Base-by-base conservation (phyloP, 2,797 vertebrate species). In the Alosa sapidissima region DNA sequence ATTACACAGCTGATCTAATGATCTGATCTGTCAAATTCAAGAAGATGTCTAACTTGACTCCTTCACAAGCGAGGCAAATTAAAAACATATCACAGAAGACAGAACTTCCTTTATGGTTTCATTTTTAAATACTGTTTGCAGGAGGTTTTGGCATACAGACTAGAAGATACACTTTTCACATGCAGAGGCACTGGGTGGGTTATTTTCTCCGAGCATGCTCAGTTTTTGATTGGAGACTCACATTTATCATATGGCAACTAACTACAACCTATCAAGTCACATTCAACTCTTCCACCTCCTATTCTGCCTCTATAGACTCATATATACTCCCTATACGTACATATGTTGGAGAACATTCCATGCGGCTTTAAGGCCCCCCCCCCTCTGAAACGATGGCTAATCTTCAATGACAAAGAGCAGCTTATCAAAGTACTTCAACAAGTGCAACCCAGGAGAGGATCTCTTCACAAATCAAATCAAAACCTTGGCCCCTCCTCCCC, bases 181-280 rank as follows among this genome's bases (percentile, higher is more conserved):
- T 93, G 95, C 95, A 92, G 95, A 96, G 95, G 93, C 96, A 95
- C 95, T 91, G 92, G 93, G 90, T 93, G 93, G 92, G 93, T 92
- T 91, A 84, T 87, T 90, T 89, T 91, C 90, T 89, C 48, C 92
- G 87, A 84, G 88, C 94, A 93, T 92, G 91, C 93, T 94, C 89
- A 91, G 84, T 89, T 91, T 91, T 88, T 88, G 87, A 89, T 88
- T 62, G 88, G 72, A 86, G 84, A 86, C 89, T 89, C 84, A 88
- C 91, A 87, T 82, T 91, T 92, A 90, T 85, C 84, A 86, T 78
- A 78, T 78, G 41, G 41, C 72, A 16, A 78, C 21, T 78, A 86
- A 87, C 86, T 89, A 92, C 90, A 93, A 84, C 88, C 91, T 89
- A 81, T 16, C 89, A 84, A 84, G 83, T 89, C 87, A 90, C 90